phyloP scores from a whole-genome alignment of 2,797 vertebrate genomes.

The Cryptoblepharus egeriae region DNA sequence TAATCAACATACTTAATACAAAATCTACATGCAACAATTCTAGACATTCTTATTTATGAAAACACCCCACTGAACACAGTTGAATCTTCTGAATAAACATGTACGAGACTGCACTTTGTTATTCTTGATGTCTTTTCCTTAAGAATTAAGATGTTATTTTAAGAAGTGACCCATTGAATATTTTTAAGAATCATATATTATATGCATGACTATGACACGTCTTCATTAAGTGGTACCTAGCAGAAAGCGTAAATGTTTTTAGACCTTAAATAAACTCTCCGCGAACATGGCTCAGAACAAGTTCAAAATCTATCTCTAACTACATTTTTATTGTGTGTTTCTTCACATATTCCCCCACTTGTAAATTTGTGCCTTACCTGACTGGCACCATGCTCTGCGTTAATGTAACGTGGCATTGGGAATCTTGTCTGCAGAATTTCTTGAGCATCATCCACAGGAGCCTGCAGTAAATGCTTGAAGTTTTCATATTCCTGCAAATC shows the following conservation, averaged over 20 bases:
- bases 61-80: no score
- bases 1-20: no score
- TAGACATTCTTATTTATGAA: no score
- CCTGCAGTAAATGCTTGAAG: slow-evolving; percentile 95
- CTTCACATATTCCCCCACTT: background rate
- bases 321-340: background rate
- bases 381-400: slow-evolving; percentile 92
- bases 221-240: background rate
- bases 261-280: background rate
- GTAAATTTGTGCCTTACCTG: slow-evolving; percentile 70
- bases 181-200: background rate
- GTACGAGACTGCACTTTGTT: background rate
- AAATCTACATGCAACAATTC: no score
- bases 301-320: background rate
- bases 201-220: background rate
- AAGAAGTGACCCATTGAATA: background rate
- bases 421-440: slow-evolving; percentile 95
- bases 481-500: slow-evolving; percentile 97
- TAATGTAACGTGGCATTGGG: slow-evolving; percentile 95
- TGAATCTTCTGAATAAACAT: background rate
- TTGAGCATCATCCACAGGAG: slow-evolving; percentile 94
- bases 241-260: background rate
- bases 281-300: background rate
- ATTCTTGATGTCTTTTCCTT: no score
- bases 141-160: background rate